phyloP scores from a whole-genome alignment of 2,113 vertebrate genomes.

The Maccullochella peelii region DNA sequence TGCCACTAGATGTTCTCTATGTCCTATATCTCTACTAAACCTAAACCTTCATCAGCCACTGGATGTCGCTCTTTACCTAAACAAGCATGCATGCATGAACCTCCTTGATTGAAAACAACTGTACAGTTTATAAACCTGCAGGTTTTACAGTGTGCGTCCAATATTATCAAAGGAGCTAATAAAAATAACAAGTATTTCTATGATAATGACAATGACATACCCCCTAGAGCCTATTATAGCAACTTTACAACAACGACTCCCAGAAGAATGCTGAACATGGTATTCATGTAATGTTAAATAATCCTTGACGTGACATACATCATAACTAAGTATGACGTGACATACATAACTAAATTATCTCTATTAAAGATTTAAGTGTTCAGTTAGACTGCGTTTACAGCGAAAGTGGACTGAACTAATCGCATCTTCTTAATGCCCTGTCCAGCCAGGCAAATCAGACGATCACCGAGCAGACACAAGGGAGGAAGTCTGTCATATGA shows the following conservation, averaged over 20 bases:
- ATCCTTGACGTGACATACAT: background rate
- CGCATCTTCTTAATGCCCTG: background rate
- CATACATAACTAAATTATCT: background rate
- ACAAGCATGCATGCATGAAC: background rate
- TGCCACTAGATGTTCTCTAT: slow-evolving; percentile 20
- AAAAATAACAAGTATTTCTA: background rate
- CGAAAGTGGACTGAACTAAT: background rate
- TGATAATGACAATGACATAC: background rate
- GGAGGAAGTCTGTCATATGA: slow-evolving; percentile 12
- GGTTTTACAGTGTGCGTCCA: background rate
- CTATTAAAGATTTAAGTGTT: background rate
- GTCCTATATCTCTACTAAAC: background rate
- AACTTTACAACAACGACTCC: background rate
- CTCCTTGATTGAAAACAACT: background rate
- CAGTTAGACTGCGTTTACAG: background rate
- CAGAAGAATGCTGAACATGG: background rate
- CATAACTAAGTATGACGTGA: background rate
- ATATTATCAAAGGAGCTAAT: background rate
- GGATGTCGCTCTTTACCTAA: slow-evolving; percentile 60
- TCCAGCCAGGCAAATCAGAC: slow-evolving; percentile 42
- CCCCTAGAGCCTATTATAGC: background rate
- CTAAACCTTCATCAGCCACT: slow-evolving; percentile 19
- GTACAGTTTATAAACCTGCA: background rate
- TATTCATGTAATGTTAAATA: background rate
- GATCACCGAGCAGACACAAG: slow-evolving; percentile 27